phyloP scores from a whole-genome alignment of 2,113 vertebrate genomes.

The Passer domesticus region DNA sequence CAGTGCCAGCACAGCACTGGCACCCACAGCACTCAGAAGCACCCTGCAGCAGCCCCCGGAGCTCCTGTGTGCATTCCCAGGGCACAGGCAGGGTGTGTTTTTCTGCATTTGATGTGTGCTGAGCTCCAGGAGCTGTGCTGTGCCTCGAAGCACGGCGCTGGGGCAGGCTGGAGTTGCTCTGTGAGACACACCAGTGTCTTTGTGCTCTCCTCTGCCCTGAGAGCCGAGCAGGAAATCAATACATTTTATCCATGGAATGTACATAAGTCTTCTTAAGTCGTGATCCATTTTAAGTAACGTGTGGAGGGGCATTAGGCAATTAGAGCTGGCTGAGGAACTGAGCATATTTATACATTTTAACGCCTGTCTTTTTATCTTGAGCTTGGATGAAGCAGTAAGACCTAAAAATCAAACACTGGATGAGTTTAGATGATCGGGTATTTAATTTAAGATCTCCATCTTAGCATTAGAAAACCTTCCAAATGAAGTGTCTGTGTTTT shows the following conservation, averaged over 20 bases:
- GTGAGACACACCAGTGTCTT: accelerated
- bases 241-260: background rate
- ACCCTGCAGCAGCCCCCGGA: background rate
- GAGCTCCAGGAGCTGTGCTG: background rate
- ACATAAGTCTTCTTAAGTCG: background rate
- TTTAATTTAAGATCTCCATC: background rate
- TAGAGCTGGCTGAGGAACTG: background rate
- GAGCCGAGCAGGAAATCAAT: background rate
- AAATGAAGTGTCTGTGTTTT: background rate
- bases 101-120: accelerated
- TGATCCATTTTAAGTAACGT: background rate
- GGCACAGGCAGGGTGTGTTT: background rate
- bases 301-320: background rate
- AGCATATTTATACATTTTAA: background rate
- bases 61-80: background rate
- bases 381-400: background rate
- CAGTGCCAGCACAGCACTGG: background rate
- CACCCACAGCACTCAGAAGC: background rate
- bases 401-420: background rate
- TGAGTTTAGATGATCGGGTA: background rate
- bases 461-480: background rate
- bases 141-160: accelerated
- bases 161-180: background rate
- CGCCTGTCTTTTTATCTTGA: background rate
- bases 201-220: background rate